Percentiles rank a stretch among this genome's conserved stretches.
These are phyloP conservation scores for Sebastes minor DNA, from an alignment of 2,797 vertebrate genomes.

Conservation along the genomic window DNA sequence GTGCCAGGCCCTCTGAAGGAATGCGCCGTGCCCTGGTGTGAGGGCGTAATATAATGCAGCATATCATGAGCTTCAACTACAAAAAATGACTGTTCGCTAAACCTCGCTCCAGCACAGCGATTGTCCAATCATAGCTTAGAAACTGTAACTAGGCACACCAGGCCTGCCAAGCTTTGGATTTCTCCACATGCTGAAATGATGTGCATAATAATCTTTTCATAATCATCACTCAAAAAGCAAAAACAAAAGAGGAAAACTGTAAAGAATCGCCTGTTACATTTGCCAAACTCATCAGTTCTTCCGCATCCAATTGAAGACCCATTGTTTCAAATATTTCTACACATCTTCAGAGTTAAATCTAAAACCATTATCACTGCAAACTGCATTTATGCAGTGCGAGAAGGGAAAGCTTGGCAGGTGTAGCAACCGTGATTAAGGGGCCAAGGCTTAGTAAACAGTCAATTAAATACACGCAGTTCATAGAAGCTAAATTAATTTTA, in stretches of 20 bases:
- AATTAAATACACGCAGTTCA: background rate
- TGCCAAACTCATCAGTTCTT: background rate
- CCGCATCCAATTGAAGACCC: background rate
- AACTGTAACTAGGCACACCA: background rate
- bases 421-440: background rate
- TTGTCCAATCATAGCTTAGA: background rate
- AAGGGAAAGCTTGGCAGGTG: background rate
- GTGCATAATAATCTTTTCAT: background rate
- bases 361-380: background rate
- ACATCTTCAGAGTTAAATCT: background rate
- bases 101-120: background rate
- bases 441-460: background rate
- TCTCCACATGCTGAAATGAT: background rate
- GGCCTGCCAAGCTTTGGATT: background rate
- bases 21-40: background rate
- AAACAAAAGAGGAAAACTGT: background rate
- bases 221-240: background rate
- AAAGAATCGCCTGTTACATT: background rate
- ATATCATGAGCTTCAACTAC: background rate
- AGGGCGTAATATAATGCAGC: background rate
- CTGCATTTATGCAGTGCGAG: background rate
- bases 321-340: background rate
- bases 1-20: background rate
- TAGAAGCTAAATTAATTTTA: background rate
- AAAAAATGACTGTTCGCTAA: background rate